These are phyloP conservation scores for Sitta carolinensis DNA, from an alignment of 2,797 vertebrate genomes.

Conservation along the genomic window DNA sequence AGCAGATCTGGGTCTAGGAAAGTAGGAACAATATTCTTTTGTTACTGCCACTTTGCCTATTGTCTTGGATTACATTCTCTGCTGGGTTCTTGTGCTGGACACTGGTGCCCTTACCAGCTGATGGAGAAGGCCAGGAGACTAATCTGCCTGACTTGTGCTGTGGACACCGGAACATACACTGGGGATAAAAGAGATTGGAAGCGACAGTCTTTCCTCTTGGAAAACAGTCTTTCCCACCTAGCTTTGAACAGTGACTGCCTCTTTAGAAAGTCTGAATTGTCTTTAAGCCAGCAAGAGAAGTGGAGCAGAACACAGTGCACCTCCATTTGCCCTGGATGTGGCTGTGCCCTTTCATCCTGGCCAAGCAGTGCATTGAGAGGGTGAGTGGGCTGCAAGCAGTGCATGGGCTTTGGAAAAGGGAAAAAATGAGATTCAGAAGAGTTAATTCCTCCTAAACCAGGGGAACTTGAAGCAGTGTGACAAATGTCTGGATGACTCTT, in stretches of 20 bases:
- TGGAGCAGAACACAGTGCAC: background rate
- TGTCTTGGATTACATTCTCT: background rate
- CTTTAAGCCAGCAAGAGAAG: background rate
- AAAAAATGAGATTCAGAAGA: background rate
- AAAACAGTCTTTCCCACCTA: background rate
- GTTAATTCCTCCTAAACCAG: background rate
- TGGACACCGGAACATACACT: background rate
- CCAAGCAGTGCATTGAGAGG: background rate
- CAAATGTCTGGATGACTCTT: background rate
- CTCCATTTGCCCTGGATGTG: background rate
- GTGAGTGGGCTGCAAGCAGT: background rate
- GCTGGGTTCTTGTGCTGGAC: background rate
- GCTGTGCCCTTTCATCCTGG: background rate
- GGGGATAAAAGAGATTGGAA: background rate
- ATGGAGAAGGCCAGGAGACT: background rate
- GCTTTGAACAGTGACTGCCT: background rate
- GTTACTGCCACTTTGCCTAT: background rate
- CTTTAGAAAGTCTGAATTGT: background rate
- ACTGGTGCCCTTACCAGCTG: background rate
- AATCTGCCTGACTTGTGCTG: background rate
- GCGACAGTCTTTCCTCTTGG: background rate
- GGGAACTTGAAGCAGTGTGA: background rate
- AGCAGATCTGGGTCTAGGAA: background rate
- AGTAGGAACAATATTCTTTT: background rate
- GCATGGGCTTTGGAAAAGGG: background rate